Evolutionary conservation across 2,113 vertebrate species (phyloP).

Genomic region (Actenoides lindsayi): DNA sequence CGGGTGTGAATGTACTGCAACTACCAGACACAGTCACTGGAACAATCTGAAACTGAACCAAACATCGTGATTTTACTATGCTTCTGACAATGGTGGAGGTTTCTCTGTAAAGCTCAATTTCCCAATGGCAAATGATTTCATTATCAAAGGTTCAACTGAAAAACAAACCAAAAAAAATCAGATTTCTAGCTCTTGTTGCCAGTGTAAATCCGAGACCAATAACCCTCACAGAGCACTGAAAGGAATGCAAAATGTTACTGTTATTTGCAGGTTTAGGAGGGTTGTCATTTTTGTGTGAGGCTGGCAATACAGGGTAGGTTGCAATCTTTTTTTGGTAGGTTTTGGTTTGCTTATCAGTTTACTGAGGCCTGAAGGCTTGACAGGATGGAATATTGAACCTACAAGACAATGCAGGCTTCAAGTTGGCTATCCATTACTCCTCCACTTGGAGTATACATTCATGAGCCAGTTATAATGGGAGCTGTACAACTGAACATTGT

Average conservation of each 20-base stretch:
- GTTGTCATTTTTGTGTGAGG: not conserved
- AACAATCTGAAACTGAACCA: not conserved
- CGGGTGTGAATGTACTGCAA: not conserved
- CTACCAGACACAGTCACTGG: not conserved
- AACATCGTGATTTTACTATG: not conserved
- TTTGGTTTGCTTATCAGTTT: not conserved
- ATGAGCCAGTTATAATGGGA: not conserved
- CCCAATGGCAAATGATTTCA: not conserved
- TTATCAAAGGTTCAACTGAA: not conserved
- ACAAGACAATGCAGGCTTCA: not conserved
- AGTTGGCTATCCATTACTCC: not conserved
- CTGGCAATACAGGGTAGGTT: not conserved
- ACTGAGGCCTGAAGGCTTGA: not conserved
- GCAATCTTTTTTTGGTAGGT: not conserved
- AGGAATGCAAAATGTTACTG: not conserved
- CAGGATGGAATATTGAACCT: not conserved
- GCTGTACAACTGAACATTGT: not conserved
- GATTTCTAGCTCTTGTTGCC: not conserved
- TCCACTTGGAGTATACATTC: not conserved
- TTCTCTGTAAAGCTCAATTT: not conserved
- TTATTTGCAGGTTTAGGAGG: not conserved
- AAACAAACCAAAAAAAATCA: not conserved
- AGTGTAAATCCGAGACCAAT: not conserved
- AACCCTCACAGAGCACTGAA: not conserved
- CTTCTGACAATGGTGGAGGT: not conserved